Evolutionary conservation across 1,140 invertebrate species (phyloP), one percentile per base, ranked within the genome.

Genomic region (Bombus polaris): DNA sequence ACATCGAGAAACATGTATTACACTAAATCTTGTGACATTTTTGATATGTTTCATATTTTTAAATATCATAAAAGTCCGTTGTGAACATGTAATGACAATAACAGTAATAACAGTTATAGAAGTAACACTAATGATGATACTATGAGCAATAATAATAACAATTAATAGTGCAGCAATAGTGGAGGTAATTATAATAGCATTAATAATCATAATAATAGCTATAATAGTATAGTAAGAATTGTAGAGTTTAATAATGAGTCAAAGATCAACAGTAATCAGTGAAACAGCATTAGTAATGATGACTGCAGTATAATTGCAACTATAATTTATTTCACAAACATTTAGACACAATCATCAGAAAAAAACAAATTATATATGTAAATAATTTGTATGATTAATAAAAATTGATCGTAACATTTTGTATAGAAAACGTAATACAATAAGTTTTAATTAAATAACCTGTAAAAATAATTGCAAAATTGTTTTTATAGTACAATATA

Each of bases 21-120:
- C 76, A 65, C 44, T 88, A 87, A 83, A 82, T 65, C 47, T 85
- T 77, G 65, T 81, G 73, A 90, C 70, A 66, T 87, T 79, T 87
- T 88, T 91, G 89, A 91, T 91, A 91, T 91, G 89, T 90, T 89
- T 91, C 87, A 91, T 85, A 75, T 89, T 89, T 88, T 68, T 88
- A 91, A 88, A 80, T 89, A 90, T 89, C 79, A 78, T 91, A 91
- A 80, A 90, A 72, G 80, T 87, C 62, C 80, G 84, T 82, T 86
- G 84, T 80, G 85, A 72, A 75, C 77, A 88, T 84, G 72, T 89
- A 87, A 91, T 88, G 66, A 76, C 65, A 86, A 35, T 79, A 88
- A 86, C 74, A 82, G 78, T 86, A 83, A 53, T 85, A 90, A 91
- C 81, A 90, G 37, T 81, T 75, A 88, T 89, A 90, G 90, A 89